Conservation (phyloP, 1,140 invertebrate species). For the Bathynomus jamesi region DNA sequence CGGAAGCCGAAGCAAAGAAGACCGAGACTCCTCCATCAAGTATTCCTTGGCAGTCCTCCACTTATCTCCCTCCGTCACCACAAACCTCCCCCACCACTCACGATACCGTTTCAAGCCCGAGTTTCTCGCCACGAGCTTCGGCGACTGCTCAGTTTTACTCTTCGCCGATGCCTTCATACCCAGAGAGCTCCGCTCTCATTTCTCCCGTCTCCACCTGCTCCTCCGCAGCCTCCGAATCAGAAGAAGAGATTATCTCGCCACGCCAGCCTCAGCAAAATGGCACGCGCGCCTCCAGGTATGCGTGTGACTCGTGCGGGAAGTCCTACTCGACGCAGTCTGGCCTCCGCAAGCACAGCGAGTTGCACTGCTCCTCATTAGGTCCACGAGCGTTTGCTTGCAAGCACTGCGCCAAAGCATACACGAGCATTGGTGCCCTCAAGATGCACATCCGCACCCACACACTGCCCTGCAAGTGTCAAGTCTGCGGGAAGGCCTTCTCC, state of each 20-base stretch:
- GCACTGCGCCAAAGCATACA: constrained; percentile 91
- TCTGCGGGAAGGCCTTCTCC: constrained; percentile 93
- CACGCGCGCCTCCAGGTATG: constrained; percentile 48
- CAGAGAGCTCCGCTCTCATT: constrained; percentile 10
- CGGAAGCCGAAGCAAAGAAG: constrained; percentile 27
- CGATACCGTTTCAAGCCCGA: neutral
- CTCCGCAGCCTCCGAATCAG: constrained; percentile 7
- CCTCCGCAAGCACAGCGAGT: constrained; percentile 89
- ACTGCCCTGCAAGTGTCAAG: constrained; percentile 89
- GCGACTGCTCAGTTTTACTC: neutral
- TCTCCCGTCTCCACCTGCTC: constrained; percentile 8
- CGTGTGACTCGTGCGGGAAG: constrained; percentile 86
- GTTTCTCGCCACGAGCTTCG: neutral
- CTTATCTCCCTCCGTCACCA: constrained; percentile 27
- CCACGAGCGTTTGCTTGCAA: constrained; percentile 94
- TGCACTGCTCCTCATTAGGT: constrained; percentile 79
- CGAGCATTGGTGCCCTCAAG: constrained; percentile 88
- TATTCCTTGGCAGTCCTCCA: neutral
- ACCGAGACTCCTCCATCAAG: neutral
- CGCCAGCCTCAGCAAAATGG: neutral
- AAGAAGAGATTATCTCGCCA: constrained; percentile 5
- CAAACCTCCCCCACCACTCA: constrained; percentile 23
- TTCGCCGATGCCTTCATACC: neutral
- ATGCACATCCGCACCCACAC: constrained; percentile 99
- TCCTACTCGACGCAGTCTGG: constrained; percentile 96